Conservation (phyloP, 2,113 vertebrate genomes). For the Onychostoma macrolepis region DNA sequence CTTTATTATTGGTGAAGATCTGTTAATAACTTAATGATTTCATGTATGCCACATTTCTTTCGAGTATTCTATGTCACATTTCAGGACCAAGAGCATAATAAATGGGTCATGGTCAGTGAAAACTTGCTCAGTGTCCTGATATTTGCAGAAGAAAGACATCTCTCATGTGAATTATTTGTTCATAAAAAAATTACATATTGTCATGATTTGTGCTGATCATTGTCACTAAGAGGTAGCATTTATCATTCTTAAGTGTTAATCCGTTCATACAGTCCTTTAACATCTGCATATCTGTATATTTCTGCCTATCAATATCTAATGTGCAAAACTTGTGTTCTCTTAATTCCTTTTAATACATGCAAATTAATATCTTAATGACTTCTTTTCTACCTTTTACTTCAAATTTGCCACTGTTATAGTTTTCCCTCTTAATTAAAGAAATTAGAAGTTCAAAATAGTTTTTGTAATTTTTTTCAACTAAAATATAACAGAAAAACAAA, state of each 20-base stretch:
- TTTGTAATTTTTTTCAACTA: background rate
- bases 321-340: background rate
- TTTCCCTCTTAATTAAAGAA: background rate
- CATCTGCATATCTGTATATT: background rate
- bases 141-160: background rate
- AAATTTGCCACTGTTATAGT: background rate
- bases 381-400: background rate
- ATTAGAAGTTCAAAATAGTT: background rate
- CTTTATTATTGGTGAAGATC: slow-evolving; percentile 17
- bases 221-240: no score
- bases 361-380: background rate
- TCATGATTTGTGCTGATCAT: background rate
- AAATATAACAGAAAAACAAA: background rate
- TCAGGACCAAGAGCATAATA: slow-evolving; percentile 14
- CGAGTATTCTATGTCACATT: background rate
- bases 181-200: background rate
- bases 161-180: background rate
- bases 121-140: background rate
- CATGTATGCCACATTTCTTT: background rate
- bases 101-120: slow-evolving; percentile 20
- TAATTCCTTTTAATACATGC: background rate
- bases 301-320: background rate
- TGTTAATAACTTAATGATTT: background rate
- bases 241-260: background rate
- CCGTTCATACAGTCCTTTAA: background rate